Evolutionary conservation across 2,888 invertebrate species (phyloP).

Genomic region (Drosophila fungiperda): DNA sequence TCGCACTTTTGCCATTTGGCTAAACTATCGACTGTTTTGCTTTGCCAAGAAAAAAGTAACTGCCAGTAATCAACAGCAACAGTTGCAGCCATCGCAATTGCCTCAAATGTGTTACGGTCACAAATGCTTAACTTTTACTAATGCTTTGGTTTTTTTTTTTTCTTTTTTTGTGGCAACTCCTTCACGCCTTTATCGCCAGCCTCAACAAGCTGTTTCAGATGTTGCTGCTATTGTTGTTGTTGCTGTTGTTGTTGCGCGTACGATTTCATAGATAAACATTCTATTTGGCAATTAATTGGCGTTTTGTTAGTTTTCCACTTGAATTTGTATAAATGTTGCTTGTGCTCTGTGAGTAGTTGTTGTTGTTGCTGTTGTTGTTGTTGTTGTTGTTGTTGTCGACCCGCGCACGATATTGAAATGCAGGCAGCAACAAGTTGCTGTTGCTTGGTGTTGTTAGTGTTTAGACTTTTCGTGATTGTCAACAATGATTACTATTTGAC

Average conservation of each 20-base stretch:
- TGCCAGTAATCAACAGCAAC: constrained; percentile 63
- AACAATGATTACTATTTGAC: constrained; percentile 74
- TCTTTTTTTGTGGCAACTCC: constrained; percentile 34
- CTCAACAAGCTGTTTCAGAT: constrained; percentile 45
- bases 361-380: constrained; percentile 47
- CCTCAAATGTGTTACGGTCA: constrained; percentile 79
- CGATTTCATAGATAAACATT: constrained; percentile 83
- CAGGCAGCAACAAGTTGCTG: constrained; percentile 63
- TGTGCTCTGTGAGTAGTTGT: constrained; percentile 33
- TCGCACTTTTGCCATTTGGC: constrained; percentile 57
- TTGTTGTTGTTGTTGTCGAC: constrained; percentile 37
- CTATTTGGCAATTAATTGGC: constrained; percentile 84
- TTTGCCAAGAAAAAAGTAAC: constrained; percentile 43
- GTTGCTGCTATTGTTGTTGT: constrained; percentile 25
- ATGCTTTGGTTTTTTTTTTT: constrained; percentile 57
- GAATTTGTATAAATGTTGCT: constrained; percentile 78
- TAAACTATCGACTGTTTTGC: constrained; percentile 49
- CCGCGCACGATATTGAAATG: constrained; percentile 83
- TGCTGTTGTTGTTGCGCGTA: constrained; percentile 47
- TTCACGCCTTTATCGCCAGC: constrained; percentile 57
- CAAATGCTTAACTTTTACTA: constrained; percentile 83
- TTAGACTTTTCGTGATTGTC: constrained; percentile 76
- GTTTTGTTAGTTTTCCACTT: constrained; percentile 79
- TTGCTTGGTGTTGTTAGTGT: constrained; percentile 40
- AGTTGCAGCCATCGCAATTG: constrained; percentile 50